Percentiles rank a stretch among this genome's conserved stretches.
phyloP scores from a whole-genome alignment of 1,140 invertebrate genomes.

The Wasmannia auropunctata region DNA sequence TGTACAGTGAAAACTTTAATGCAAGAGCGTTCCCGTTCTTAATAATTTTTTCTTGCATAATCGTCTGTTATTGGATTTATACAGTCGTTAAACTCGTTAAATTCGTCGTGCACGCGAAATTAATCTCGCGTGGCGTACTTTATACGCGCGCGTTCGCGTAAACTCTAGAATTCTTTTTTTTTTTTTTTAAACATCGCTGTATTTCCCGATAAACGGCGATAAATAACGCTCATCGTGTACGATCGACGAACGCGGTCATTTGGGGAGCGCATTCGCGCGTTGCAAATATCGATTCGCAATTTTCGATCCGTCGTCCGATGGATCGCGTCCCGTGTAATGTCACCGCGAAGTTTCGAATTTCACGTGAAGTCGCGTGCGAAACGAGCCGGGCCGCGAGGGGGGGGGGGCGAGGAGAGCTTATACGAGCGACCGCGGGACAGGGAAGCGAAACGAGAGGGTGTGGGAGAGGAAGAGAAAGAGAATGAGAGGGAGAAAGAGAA shows the following conservation, averaged over 20 bases:
- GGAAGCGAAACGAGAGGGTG: constrained; percentile 40
- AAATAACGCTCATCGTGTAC: not conserved
- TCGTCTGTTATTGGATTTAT: constrained; percentile 19
- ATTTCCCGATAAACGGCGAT: not conserved
- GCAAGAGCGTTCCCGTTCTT: not conserved
- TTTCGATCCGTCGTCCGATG: constrained; percentile 2
- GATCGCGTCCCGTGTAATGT: constrained; percentile 18
- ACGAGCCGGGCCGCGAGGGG: constrained; percentile 64
- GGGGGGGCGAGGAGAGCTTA: constrained; percentile 54
- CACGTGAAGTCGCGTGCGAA: constrained; percentile 71
- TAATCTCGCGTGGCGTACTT: constrained; percentile 12
- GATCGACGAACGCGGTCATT: not conserved
- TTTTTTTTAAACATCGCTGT: not conserved
- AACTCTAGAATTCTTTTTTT: not conserved
- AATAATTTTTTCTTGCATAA: constrained; percentile 16
- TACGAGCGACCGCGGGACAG: constrained; percentile 66
- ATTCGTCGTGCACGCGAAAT: constrained; percentile 17
- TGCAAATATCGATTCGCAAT: constrained; percentile 15
- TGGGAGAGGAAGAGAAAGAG: constrained; percentile 33
- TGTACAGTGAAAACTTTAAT: constrained; percentile 31
- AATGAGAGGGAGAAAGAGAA: constrained; percentile 43
- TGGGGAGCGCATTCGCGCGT: not conserved
- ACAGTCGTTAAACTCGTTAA: constrained; percentile 14
- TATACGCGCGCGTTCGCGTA: not conserved
- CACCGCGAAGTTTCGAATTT: constrained; percentile 61